Percentiles rank a stretch among this genome's conserved stretches.
Evolutionary conservation across 1,140 invertebrate genomes (phyloP).

Genomic region (Caenorhabditis briggsae): DNA sequence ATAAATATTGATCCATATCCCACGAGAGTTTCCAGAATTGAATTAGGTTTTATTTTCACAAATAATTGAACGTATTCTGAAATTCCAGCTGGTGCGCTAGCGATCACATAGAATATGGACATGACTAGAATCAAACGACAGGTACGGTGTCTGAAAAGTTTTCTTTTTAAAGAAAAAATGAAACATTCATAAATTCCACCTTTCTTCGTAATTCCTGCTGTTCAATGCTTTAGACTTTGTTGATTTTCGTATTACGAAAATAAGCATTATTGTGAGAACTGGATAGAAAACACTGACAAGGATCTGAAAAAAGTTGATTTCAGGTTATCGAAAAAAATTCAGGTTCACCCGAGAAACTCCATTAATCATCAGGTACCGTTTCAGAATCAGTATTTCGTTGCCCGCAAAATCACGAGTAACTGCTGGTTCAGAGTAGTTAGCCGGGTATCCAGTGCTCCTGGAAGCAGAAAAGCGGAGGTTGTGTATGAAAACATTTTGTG

Average conservation of each 20-base stretch:
- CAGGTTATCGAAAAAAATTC: not conserved
- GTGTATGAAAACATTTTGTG: too few species aligned
- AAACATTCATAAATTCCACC: not conserved
- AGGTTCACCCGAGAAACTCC: not conserved
- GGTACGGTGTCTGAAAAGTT: too few species aligned
- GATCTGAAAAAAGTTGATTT: not conserved
- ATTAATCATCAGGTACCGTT: too few species aligned
- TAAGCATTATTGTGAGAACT: not conserved
- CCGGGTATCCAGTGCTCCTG: too few species aligned
- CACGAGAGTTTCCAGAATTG: not conserved
- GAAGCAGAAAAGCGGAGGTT: too few species aligned
- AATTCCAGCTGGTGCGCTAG: not conserved
- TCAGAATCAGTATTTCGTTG: too few species aligned
- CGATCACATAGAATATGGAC: not conserved
- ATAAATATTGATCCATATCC: not conserved
- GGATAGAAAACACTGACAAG: not conserved
- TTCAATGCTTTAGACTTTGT: not conserved
- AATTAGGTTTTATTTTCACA: not conserved
- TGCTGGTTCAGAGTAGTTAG: too few species aligned
- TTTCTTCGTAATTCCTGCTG: not conserved
- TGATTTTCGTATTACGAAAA: not conserved
- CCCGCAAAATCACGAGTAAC: too few species aligned
- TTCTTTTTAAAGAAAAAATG: not conserved
- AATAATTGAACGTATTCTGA: not conserved
- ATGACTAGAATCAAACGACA: not conserved